Percentiles rank a stretch among this genome's conserved stretches.
Evolutionary conservation across 2,797 vertebrate species (phyloP).

Genomic region (Eospalax fontanierii): DNA sequence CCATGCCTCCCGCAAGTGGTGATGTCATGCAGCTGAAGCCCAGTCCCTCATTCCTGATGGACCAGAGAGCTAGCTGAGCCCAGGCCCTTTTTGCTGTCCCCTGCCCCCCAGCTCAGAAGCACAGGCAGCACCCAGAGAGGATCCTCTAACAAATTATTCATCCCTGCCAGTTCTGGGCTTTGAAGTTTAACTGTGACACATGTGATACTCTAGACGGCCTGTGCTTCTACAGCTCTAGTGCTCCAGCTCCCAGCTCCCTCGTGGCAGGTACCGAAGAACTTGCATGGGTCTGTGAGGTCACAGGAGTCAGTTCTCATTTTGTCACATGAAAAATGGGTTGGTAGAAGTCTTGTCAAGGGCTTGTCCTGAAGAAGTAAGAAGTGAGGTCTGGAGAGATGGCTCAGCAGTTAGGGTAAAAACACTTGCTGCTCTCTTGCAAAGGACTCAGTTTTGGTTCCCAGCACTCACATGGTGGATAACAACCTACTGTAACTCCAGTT

Average conservation of each 20-base stretch:
- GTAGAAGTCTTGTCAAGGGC: background rate
- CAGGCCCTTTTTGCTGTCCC: background rate
- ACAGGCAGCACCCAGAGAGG: background rate
- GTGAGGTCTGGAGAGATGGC: no score
- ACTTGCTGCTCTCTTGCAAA: no score
- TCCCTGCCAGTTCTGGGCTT: background rate
- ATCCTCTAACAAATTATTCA: background rate
- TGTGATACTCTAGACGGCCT: background rate
- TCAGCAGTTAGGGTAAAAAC: no score
- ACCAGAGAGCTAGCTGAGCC: conserved; percentile 50
- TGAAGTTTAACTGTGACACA: background rate
- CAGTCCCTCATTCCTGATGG: conserved; percentile 68
- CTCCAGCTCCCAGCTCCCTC: background rate
- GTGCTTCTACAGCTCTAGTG: background rate
- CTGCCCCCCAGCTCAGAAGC: background rate
- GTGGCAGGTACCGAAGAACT: background rate
- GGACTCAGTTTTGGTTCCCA: no score
- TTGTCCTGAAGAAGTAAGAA: background rate
- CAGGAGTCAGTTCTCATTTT: background rate
- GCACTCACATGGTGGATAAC: no score
- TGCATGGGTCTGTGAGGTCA: background rate
- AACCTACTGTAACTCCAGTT: no score
- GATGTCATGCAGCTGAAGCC: conserved; percentile 8
- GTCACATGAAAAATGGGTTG: background rate
- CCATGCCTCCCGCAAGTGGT: conserved; percentile 23